Evolutionary conservation across 2,888 invertebrate genomes (phyloP), one percentile per base, ranked within the genome.

Genomic region (Chrysolina oricalcia): DNA sequence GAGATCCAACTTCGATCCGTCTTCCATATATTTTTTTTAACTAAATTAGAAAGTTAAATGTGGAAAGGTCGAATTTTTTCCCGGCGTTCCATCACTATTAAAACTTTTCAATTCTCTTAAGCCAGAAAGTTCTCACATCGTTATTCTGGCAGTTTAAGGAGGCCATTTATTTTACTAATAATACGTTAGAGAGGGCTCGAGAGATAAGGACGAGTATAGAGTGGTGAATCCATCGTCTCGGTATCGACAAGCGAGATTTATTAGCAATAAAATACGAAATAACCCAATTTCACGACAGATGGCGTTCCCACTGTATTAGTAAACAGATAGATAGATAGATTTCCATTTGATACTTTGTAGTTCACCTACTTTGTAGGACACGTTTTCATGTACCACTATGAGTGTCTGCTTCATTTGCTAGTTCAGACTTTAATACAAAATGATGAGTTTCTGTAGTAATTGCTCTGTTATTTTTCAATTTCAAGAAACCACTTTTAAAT

Each of bases 51-150:
- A 53, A 53, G 11, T 53, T 21, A 19, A 21, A 13, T 53, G 17
- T 53, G 19, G 21, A 53, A 53, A 53, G 11, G 53, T 53, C 15
- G 53, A 53, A 53, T 53, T 19, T 21, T 50, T 21, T 53, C 11
- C 23, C 11, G 11, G 53, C 19, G 53, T 53, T 53, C 53, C 53
- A 53, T 53, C 53, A 53, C 53, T 53, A 53, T 53, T 53, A 19
- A 53, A 53, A 23, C 53, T 53, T 53, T 53, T 53, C 21, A 53
- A 53, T 53, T 53, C 53, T 23, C 53, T 1, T 23, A 53, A 53
- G 53, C 21, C 53, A 21, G 53, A 53, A 21, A 53, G 53, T 53
- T 53, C 53, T 53, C 53, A 53, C 53, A 53, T 53, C 53, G 53
- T 53, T 53, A 21, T 53, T 53, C 53, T 53, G 21, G 53, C 53